Evolutionary conservation across 1,140 invertebrate genomes (phyloP).

Genomic region (Ceratosolen fusciceps): DNA sequence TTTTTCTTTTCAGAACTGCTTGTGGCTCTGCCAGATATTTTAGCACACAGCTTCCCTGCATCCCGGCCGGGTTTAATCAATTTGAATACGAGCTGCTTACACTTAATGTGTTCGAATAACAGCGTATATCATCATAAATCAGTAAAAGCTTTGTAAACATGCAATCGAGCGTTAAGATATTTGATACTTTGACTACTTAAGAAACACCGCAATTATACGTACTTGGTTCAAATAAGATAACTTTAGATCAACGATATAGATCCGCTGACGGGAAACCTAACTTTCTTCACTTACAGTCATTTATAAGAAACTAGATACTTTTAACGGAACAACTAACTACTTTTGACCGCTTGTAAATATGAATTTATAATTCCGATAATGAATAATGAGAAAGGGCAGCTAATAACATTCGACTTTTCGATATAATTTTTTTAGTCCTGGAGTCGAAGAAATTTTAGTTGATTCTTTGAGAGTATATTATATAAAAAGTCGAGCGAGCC

Average conservation of each 20-base stretch:
- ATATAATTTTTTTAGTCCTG: too few relatives aligned
- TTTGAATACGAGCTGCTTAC: not conserved
- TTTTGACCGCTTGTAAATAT: not conserved
- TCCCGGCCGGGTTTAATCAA: not conserved
- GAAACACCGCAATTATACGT: not conserved
- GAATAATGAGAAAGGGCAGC: not conserved
- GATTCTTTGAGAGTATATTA: too few relatives aligned
- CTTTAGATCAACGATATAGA: not conserved
- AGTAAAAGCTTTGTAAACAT: not conserved
- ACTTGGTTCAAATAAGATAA: not conserved
- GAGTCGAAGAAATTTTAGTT: too few relatives aligned
- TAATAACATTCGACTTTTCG: not conserved
- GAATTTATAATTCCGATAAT: slow-evolving; percentile 1
- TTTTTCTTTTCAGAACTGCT: not conserved
- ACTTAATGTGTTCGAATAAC: not conserved
- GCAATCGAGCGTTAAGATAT: not conserved
- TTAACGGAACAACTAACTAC: not conserved
- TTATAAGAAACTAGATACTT: slow-evolving; percentile 2
- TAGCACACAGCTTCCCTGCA: not conserved
- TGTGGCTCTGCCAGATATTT: not conserved
- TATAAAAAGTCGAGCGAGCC: too few relatives aligned
- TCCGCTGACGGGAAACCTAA: not conserved
- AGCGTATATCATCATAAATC: not conserved
- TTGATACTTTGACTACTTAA: not conserved
- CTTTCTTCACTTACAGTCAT: not conserved